These are phyloP conservation scores for Protobothrops flavoviridis DNA, from an alignment of 2,113 vertebrate species.

Conservation along the genomic window DNA sequence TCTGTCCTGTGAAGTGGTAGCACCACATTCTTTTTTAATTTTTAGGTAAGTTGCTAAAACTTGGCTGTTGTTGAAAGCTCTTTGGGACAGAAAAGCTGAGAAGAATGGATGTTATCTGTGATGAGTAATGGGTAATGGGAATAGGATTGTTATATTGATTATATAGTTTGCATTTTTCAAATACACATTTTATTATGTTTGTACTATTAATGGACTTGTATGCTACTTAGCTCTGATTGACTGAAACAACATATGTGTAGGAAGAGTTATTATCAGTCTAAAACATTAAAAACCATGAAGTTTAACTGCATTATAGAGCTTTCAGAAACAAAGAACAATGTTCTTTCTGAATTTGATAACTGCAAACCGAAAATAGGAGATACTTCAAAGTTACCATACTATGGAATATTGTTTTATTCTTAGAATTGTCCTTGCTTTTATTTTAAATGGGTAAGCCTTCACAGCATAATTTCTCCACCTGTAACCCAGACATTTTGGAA, in stretches of 20 bases:
- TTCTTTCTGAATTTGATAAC: not conserved
- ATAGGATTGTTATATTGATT: not conserved
- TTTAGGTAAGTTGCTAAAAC: not conserved
- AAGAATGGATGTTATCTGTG: not conserved
- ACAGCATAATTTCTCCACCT: not conserved
- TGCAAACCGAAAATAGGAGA: not conserved
- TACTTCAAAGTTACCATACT: not conserved
- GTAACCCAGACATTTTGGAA: not conserved
- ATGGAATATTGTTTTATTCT: not conserved
- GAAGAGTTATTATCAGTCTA: not conserved
- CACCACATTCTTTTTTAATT: not conserved
- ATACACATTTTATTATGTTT: not conserved
- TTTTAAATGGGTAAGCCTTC: not conserved
- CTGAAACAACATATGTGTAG: not conserved
- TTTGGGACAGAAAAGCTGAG: not conserved
- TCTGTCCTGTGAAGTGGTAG: not conserved
- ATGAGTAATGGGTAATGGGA: not conserved
- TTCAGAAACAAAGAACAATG: not conserved
- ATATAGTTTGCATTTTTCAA: not conserved
- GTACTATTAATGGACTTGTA: not conserved
- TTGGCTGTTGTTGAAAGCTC: not conserved
- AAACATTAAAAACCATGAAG: not conserved
- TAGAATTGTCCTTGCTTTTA: not conserved
- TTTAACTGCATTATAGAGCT: not conserved
- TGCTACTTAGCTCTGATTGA: not conserved